Conservation (phyloP, 2,113 vertebrate genomes). For the Elachura formosa region DNA sequence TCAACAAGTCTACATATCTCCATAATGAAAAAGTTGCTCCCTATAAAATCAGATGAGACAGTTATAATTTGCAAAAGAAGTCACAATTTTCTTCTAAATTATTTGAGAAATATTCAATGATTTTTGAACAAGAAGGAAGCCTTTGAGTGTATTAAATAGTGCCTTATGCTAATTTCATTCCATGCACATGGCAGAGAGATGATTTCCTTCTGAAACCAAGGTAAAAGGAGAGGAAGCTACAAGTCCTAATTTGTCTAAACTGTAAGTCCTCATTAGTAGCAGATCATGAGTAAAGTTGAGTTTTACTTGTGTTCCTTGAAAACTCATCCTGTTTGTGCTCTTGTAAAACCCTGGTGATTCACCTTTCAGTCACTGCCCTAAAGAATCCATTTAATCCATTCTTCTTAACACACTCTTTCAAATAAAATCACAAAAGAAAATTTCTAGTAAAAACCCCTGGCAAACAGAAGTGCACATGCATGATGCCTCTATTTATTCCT, state of each 20-base stretch:
- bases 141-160: not conserved
- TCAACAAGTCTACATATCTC: not conserved
- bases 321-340: not conserved
- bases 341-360: not conserved
- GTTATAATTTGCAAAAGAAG: not conserved
- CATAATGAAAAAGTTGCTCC: not conserved
- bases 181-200: not conserved
- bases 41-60: not conserved
- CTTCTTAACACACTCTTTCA: not conserved
- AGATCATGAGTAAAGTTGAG: not conserved
- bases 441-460: not conserved
- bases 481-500: not conserved
- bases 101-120: not conserved
- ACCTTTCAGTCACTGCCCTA: not conserved
- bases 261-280: not conserved
- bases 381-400: not conserved
- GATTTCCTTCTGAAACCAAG: not conserved
- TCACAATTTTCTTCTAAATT: not conserved
- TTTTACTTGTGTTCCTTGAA: not conserved
- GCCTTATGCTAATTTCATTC: not conserved
- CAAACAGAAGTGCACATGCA: not conserved
- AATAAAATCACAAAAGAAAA: not conserved
- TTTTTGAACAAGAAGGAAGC: not conserved
- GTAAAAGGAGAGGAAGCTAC: not conserved
- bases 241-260: not conserved